Base-by-base conservation (phyloP, 2,113 vertebrate species). In the Cygnus buccinator region DNA sequence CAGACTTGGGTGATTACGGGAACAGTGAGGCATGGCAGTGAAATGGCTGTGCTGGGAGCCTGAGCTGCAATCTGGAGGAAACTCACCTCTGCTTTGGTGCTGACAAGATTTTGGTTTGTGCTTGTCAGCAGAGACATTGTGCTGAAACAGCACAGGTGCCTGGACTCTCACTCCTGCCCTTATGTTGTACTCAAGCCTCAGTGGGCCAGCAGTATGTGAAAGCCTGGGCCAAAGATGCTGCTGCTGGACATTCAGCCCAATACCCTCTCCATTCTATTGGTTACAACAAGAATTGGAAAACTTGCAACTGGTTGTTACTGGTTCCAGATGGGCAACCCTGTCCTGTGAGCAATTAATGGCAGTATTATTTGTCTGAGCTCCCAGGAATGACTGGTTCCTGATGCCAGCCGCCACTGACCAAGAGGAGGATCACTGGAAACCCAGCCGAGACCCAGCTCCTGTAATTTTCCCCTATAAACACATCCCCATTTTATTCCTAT, bases 1-100 rank as follows among this genome's bases (percentile, higher is more conserved):
- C 74, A 26, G 67, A 19, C 19, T 31, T 33, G 1, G 18, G 28
- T 0, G 23, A 2, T 33, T 4, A 0, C 26, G 17, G 25, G 4
- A 3, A 5, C 28, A 44, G 33, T 0, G 2, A 22, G 35, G 16
- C 54, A 3, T 5, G 46, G 66, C 59, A 48, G 39, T 0, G 9
- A 29, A 62, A 62, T 0, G 7, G 41, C 66, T 15, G 14, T 15
- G 54, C 59, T 10, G 58, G 20, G 37, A 35, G 54, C 23, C n/a
- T 22, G 77, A 79, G 57, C 72, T 37, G 43, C 52, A 20, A 0
- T 4, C 68, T 3, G 20, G 11, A 5, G 17, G 25, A 13, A 33
- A 16, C n/a, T 28, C 82, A 21, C 48, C 63, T 29, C n/a, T 23
- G 1, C 4, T 20, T 31, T 3, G 33, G 39, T 3, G 66, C 83